A percentile compares a stretch with the other conserved stretches of the same genome.
These are phyloP conservation scores for Buphagus erythrorhynchus DNA, from an alignment of 2,797 vertebrate species.

Conservation along the genomic window DNA sequence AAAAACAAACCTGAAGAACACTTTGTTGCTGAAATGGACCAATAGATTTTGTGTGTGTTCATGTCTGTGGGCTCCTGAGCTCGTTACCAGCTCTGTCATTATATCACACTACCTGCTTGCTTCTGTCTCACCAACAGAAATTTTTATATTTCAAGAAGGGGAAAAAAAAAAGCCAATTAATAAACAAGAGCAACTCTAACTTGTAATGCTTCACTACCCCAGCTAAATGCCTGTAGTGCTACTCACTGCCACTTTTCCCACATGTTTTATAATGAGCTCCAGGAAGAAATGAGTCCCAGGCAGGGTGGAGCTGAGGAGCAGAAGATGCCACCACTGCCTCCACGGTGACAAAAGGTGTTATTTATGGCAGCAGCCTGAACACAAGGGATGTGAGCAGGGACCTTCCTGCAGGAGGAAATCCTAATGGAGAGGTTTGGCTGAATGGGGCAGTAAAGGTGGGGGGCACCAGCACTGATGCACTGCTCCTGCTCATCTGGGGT, in stretches of 20 bases:
- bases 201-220: background rate
- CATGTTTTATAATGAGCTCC: background rate
- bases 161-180: background rate
- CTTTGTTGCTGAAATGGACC: background rate
- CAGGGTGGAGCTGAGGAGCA: background rate
- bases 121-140: background rate
- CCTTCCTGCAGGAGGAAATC: background rate
- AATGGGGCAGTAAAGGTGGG: background rate
- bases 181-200: background rate
- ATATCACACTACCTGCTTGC: background rate
- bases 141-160: background rate
- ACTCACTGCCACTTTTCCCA: background rate
- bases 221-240: background rate
- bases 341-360: rapidly evolving
- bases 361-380: background rate
- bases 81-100: background rate
- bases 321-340: rapidly evolving
- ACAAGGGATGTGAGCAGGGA: rapidly evolving
- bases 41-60: background rate
- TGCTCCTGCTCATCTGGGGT: background rate
- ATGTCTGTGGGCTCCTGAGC: background rate
- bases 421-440: background rate
- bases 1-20: background rate
- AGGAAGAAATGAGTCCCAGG: background rate
- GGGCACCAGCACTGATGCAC: background rate